Conservation (phyloP, 2,888 invertebrate genomes). For the Calephelis perditalis region DNA sequence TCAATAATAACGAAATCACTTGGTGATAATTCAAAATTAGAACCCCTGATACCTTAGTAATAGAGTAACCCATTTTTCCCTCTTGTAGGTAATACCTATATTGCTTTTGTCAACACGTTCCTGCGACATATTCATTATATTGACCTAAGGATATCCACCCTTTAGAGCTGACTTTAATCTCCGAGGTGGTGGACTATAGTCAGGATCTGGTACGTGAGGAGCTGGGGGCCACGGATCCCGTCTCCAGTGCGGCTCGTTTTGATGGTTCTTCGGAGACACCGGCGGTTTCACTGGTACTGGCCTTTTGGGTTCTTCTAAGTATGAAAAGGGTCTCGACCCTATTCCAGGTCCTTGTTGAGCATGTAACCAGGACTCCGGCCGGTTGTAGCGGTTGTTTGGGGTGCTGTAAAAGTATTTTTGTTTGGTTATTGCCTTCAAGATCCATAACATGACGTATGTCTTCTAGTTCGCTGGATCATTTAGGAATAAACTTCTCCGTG, state of each 20-base stretch:
- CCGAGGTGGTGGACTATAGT: slow-evolving; percentile 55
- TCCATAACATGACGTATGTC: too few species aligned
- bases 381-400: slow-evolving; percentile 45
- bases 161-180: slow-evolving; percentile 63
- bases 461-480: too few species aligned
- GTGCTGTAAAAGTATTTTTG: slow-evolving; percentile 24
- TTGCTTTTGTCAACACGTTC: neutral
- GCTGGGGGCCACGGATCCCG: slow-evolving; percentile 40
- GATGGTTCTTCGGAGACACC: slow-evolving; percentile 18
- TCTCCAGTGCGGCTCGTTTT: slow-evolving; percentile 38
- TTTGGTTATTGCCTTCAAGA: neutral
- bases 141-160: slow-evolving; percentile 36
- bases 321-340: slow-evolving; percentile 49
- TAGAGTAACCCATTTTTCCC: too few species aligned
- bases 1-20: too few species aligned
- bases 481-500: too few species aligned
- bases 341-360: slow-evolving; percentile 27
- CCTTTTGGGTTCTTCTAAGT: slow-evolving; percentile 48
- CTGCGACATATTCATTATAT: too few species aligned
- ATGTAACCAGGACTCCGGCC: slow-evolving; percentile 45
- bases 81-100: too few species aligned
- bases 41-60: too few species aligned
- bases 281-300: slow-evolving; percentile 36
- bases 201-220: slow-evolving; percentile 52
- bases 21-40: too few species aligned